Conservation (phyloP, 2,797 vertebrate genomes). For the Rhynchotus rufescens region DNA sequence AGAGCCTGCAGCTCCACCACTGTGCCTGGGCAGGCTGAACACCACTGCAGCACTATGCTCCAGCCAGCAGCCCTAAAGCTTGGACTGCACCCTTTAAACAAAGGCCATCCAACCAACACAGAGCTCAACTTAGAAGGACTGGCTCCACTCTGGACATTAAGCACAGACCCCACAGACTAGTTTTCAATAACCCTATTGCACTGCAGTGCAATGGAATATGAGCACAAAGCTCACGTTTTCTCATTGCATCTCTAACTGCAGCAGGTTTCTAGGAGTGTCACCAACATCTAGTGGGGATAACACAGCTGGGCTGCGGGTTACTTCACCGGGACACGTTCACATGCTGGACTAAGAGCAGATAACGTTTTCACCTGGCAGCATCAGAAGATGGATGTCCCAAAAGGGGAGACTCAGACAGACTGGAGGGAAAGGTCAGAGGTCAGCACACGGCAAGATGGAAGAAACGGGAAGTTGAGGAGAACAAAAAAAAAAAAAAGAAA, state of each 20-base stretch:
- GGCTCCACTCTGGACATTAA: not conserved
- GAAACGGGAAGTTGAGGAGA: constrained; percentile 77
- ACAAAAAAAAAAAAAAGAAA: constrained; percentile 72
- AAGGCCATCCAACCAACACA: not conserved
- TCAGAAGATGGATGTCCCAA: constrained; percentile 87
- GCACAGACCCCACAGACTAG: not conserved
- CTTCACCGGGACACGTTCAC: constrained; percentile 66
- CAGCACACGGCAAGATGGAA: constrained; percentile 80
- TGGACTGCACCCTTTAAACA: not conserved
- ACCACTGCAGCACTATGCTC: not conserved
- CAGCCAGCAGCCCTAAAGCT: not conserved
- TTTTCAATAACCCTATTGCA: not conserved
- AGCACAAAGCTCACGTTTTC: not conserved
- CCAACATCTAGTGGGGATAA: not conserved
- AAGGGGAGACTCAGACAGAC: constrained; percentile 91
- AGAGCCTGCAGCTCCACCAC: not conserved
- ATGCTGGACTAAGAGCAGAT: constrained; percentile 75
- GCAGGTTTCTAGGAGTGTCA: constrained; percentile 12
- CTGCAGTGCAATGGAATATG: constrained; percentile 36
- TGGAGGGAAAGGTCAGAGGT: constrained; percentile 86
- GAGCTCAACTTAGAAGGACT: not conserved
- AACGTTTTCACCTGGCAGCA: constrained; percentile 87
- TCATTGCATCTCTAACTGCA: not conserved
- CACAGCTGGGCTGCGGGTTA: not conserved
- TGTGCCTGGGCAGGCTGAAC: not conserved